Evolutionary conservation across 37 sponge, comb jelly and placozoan genomes (phyloP), one percentile per base, ranked within the genome.

Genomic region (Spongia lamella): DNA sequence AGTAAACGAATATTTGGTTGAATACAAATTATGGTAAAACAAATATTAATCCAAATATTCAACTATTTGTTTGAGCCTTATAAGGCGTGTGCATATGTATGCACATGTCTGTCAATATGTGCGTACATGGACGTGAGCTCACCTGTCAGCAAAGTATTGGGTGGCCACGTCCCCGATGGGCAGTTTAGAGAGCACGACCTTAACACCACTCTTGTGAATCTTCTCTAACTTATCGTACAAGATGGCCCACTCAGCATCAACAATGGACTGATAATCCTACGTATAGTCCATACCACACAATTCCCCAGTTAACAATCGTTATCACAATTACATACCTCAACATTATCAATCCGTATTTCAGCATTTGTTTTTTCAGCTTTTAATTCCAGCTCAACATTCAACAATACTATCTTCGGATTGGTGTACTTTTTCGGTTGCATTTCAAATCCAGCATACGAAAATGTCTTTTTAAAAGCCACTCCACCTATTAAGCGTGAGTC

Each of bases 141-240:
- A 93, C 97, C 97, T 92, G 85, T 98, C 99, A 54, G 99, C 99
- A 84, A 98, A 98, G 92, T 95, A 98, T 74, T 98, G 99, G 20
- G 99, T 98, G 38, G 99, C 99, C 14, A 98, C 99, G 86, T 98
- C 99, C 36, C 99, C 99, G 76, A 98, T 98, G 24, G 99, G 96
- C 30, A 98, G 89, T 63, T 95, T 98, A 15, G 99, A 98, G 61
- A 98, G 85, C 35, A 98, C 96, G 32, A 98, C 96, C 68, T 98
- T 98, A 38, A 96, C 96, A 19, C 99, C 99, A 69, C 93, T 86
- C 36, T 58, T 29, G 19, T 90, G 94, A 49, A 98, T 92, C 70
- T 87, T 87, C 29, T 95, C 91, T 75, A 98, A 61, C 76, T 98
- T 98, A 52, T 90, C 88, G 61, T 98, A 98, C 31, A 98, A 85